Evolutionary conservation across 92 coral and sea anemone species (phyloP), one percentile per base, ranked within the genome.

Genomic region (Phenganax subtilis): DNA sequence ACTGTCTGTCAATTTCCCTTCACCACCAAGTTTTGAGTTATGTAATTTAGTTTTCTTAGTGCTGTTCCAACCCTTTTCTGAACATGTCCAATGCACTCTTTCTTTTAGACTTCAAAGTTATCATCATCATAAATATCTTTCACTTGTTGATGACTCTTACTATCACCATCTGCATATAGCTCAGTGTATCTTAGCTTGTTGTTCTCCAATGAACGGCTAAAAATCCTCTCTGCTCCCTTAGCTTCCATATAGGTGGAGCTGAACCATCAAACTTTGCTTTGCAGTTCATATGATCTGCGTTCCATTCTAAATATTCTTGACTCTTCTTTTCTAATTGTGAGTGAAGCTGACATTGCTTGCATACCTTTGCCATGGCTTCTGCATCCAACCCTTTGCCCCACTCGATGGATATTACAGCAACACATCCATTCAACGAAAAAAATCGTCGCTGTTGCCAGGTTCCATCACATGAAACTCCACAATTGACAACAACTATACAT

Each of bases 51-150:
- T 76, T 87, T 90, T 12, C 88, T 47, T 14, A 85, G 77, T 14
- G 88, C 87, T 25, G 87, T 89, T 11, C 89, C 93, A 54, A 85
- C 85, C 55, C 89, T 70, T 52, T 85, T 90, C 57, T 85, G 86
- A 11, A 84, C 88, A 72, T 89, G 84, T 3, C 87, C 88, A 78
- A 85, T 77, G 72, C 88, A 88, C 73, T 80, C 80, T 70, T 73
- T 72, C 54, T 80, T 75, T 47, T 27, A 44, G 29, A 84, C 83
- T 84, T 84, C 82, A 59, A 72, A 11, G 12, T 17, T 71, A 71
- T 72, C 85, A 37, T 55, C 52, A 44, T 17, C 27, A 54, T 84
- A 84, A 54, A 64, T 75, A 60, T 84, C 83, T 28, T 84, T 61
- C 58, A 84, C 86, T 58, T 74, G 57, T 10, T 57, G 27, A 20